These are phyloP conservation scores for Ethmia dodecea DNA, from an alignment of 2,888 invertebrate genomes.

Conservation along the genomic window DNA sequence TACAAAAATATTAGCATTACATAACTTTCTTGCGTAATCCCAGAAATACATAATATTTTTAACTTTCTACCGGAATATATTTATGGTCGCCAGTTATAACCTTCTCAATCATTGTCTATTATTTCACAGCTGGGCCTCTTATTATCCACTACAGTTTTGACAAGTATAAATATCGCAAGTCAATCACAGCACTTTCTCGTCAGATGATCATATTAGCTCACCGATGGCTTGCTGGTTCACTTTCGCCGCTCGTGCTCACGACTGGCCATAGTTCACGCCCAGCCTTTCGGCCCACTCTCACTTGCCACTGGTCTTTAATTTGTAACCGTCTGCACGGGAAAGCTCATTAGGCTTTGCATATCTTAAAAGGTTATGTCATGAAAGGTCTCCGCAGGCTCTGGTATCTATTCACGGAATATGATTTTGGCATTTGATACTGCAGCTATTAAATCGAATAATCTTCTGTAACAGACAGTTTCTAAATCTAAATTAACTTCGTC, in stretches of 20 bases:
- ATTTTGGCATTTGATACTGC: not conserved
- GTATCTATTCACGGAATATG: too few species aligned
- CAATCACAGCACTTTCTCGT: slow-evolving; percentile 28
- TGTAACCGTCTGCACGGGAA: slow-evolving; percentile 1
- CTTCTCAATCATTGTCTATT: too few species aligned
- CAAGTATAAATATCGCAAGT: not conserved
- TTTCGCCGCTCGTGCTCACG: slow-evolving; percentile 47
- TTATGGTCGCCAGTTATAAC: too few species aligned
- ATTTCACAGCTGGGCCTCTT: too few species aligned
- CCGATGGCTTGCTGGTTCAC: slow-evolving; percentile 35
- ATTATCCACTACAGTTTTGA: not conserved
- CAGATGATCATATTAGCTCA: slow-evolving; percentile 33
- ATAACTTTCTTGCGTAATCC: too few species aligned
- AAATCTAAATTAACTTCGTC: not conserved
- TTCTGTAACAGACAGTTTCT: too few species aligned
- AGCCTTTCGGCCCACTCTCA: slow-evolving; percentile 24
- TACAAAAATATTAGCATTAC: too few species aligned
- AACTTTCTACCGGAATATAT: too few species aligned
- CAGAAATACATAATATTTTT: too few species aligned
- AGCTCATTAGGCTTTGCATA: slow-evolving; percentile 1
- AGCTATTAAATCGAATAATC: not conserved
- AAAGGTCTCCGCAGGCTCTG: too few species aligned
- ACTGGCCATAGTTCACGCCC: slow-evolving; percentile 40
- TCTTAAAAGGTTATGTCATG: not conserved
- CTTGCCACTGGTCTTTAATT: slow-evolving; percentile 27